These are phyloP conservation scores for Chamaetylas fuelleborni DNA, from an alignment of 2,113 vertebrate species.

Conservation along the genomic window DNA sequence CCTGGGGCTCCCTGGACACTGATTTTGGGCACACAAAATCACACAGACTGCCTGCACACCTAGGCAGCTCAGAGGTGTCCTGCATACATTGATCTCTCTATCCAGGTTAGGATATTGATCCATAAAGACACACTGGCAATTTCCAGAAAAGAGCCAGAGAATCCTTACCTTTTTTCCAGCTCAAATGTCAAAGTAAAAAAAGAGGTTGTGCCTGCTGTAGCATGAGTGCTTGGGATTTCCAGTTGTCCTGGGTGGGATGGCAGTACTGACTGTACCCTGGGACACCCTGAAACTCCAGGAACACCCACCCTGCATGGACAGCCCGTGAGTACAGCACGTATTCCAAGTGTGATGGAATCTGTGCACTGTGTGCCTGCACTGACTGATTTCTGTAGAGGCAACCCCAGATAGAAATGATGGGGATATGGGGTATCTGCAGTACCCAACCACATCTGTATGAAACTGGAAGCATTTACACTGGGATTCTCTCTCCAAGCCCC, in stretches of 20 bases:
- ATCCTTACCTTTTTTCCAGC: neutral
- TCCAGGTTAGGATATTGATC: neutral
- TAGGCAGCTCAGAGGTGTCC: neutral
- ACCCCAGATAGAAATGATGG: neutral
- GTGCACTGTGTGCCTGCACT: fast-evolving
- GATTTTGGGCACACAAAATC: neutral
- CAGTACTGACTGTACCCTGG: neutral
- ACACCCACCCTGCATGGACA: fast-evolving
- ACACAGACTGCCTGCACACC: too few relatives aligned
- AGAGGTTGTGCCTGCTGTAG: neutral
- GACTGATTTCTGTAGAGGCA: neutral
- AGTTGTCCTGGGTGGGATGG: neutral
- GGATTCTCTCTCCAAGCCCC: neutral
- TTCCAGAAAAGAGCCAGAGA: neutral
- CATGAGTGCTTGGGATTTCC: neutral
- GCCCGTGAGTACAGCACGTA: fast-evolving
- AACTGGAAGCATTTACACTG: neutral
- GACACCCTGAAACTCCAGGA: neutral
- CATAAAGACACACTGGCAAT: neutral
- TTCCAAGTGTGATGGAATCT: fast-evolving
- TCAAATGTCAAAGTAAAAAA: neutral
- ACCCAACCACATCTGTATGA: fast-evolving
- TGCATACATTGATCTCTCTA: neutral
- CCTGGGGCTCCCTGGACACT: neutral
- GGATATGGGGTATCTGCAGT: fast-evolving